These are phyloP conservation scores for Heliconius eleuchia DNA, from an alignment of 1,140 invertebrate genomes.

Conservation along the genomic window DNA sequence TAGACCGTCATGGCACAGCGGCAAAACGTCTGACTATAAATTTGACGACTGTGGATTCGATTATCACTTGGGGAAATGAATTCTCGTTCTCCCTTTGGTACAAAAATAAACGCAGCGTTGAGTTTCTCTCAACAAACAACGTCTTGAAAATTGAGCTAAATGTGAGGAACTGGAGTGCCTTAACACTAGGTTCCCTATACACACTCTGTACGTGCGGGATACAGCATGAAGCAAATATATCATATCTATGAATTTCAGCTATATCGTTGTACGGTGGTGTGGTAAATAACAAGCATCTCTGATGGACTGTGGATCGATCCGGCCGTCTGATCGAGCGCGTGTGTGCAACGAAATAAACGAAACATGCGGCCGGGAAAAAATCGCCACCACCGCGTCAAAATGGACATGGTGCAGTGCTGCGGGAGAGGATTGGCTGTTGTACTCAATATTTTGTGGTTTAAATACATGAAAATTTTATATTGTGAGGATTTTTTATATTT, in stretches of 20 bases:
- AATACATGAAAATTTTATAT: background rate
- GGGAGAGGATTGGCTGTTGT: constrained; percentile 39
- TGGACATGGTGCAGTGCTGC: constrained; percentile 54
- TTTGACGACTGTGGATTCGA: too few species aligned
- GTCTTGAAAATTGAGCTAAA: too few species aligned
- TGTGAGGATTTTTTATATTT: background rate
- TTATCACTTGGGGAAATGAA: too few species aligned
- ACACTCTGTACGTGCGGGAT: too few species aligned
- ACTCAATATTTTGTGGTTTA: background rate
- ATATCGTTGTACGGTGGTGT: background rate
- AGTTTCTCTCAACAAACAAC: too few species aligned
- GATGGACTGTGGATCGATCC: constrained; percentile 58
- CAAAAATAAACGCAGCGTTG: too few species aligned
- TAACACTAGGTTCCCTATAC: too few species aligned
- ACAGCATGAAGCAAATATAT: too few species aligned
- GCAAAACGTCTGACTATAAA: too few species aligned
- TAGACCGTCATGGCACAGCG: too few species aligned
- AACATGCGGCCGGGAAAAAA: constrained; percentile 69
- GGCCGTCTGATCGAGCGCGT: constrained; percentile 56
- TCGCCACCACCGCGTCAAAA: constrained; percentile 70
- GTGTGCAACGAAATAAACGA: constrained; percentile 74
- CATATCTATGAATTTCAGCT: background rate
- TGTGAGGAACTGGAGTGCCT: too few species aligned
- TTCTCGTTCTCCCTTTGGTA: too few species aligned
- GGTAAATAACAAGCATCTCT: constrained; percentile 31